Evolutionary conservation across 2,113 vertebrate genomes (phyloP), one percentile per base, ranked within the genome.

Genomic region (Leiothrix lutea): DNA sequence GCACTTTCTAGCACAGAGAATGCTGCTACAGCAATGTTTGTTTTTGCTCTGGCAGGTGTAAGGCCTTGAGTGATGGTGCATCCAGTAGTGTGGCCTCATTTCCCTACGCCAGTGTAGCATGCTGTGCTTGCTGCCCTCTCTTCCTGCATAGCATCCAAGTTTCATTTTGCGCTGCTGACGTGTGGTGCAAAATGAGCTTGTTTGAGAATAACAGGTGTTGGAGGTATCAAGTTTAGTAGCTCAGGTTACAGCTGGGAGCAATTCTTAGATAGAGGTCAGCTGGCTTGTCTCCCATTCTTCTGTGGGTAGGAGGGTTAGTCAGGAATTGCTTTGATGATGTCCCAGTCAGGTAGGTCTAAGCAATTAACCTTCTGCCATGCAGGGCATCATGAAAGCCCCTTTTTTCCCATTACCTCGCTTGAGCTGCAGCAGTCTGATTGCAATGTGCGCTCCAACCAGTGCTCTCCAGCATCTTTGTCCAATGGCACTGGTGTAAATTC

Each of bases 171-270:
- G 95, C 73, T 95, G 91, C 90, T 97, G 97, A 91, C 4, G 7
- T 94, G 42, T 92, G 83, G 86, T 94, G 89, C 85, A 95, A 94
- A 97, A 96, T 80, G 92, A 84, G 81, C 93, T 90, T 95, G 96
- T 97, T 92, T 96, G 71, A 78, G 97, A 97, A 88, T 90, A 86
- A 95, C 97, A 98, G 97, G 95, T 97, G 85, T 57, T 93, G 95
- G 90, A 96, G 90, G 95, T 97, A 90, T 97, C 82, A 56, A 38
- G 45, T 91, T 88, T 91, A 91, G 94, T 94, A 92, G 91, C 92
- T 97, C 66, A 84, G 15, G 42, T 97, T 88, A 87, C 97, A 96
- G 92, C 86, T 88, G 85, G 97, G 95, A 97, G 91, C 92, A 81
- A 23, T 95, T 97, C 96, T 96, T 97, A 95, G 95, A 91, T 21